Base-by-base conservation (phyloP, 2,113 vertebrate genomes). In the Seriola dumerili region DNA sequence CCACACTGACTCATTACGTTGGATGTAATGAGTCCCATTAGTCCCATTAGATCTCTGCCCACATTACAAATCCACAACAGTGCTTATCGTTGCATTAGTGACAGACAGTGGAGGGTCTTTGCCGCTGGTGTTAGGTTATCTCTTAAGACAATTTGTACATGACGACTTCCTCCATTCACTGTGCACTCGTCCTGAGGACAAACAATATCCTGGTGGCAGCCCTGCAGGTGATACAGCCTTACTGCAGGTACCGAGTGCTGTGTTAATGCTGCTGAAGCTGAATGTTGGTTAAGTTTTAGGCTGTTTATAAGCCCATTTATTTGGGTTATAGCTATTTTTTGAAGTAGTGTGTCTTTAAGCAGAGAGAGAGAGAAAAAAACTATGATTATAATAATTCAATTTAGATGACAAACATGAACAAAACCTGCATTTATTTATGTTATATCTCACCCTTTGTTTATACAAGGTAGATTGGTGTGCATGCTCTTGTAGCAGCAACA, bases 11-110 rank as follows among this genome's bases (percentile, higher is more conserved):
- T 25, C 10, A 57, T 58, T 58, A 59, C 42, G 21, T 17, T 32
- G 7, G 8, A 48, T 50, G 17, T 58, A 61, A 23, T 66, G 68
- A 65, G 61, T 63, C 72, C 67, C 59, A 40, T 66, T 38, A 65
- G 61, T 63, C 72, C 67, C 66, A 40, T 66, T 38, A 58, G 29
- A 72, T 8, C 25, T 10, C 2, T 1, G 9, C 11, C 52, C 40
- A 40, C 16, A 17, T 21, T n/a, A 4, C 29, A 38, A 38, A 70
- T 34, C 14, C 19, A 11, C 64, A 61, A 0, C 11, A 1, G 1
- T 21, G 21, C 50, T 57, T 23, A 21, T 57, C 7, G 9, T 40
- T n/a, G 9, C 3, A 21, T 54, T 46, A 23, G 46, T 8, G 44
- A n/a, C 65, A 57, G 38, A 58, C 50, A n/a, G 40, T 14, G 3